Evolutionary conservation across 2,797 vertebrate genomes (phyloP), one percentile per base, ranked within the genome.

Genomic region (Thalassophryne amazonica): DNA sequence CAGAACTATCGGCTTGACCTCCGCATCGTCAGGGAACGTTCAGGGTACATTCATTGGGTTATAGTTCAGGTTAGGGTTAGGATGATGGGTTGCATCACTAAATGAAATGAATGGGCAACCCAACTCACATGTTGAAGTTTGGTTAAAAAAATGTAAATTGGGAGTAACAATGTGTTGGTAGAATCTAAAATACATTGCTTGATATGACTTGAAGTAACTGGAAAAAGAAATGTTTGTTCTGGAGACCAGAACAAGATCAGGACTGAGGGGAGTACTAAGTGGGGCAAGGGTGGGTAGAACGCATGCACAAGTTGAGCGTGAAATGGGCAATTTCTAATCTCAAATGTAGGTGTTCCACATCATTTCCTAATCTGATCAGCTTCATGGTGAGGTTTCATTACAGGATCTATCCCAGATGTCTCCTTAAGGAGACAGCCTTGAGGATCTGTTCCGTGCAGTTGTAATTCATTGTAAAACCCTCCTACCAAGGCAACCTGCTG

Each of bases 321-420:
- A 79, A 82, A 86, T 80, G 75, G 78, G 45, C 69, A 57, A 69
- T 80, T 78, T 86, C 86, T 79, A 79, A 86, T 87, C 84, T 85
- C 49, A 53, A 72, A 75, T 73, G 76, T 81, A 85, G 75, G 78
- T 79, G 78, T 86, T 85, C 80, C 74, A 76, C 64, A 55, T 67
- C 54, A 41, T 69, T 64, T 66, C 33, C 4, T 87, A 84, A 87
- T 89, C 78, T 83, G 80, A 86, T 87, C 62, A 69, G 79, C 73
- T 66, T 81, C 76, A 60, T 57, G 78, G 55, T 51, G 80, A 80
- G 69, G 76, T 80, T 77, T 81, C 65, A 76, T 81, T 82, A 80
- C 57, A 68, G 58, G 58, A 75, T 73, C 63, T 69, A 74, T 80
- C 81, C 81, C 76, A 81, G 73, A 84, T 78, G 71, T 71, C 64